Percentiles rank a stretch among this genome's conserved stretches.
phyloP scores from a whole-genome alignment of 2,113 vertebrate species.

The Mystacornis crossleyi region DNA sequence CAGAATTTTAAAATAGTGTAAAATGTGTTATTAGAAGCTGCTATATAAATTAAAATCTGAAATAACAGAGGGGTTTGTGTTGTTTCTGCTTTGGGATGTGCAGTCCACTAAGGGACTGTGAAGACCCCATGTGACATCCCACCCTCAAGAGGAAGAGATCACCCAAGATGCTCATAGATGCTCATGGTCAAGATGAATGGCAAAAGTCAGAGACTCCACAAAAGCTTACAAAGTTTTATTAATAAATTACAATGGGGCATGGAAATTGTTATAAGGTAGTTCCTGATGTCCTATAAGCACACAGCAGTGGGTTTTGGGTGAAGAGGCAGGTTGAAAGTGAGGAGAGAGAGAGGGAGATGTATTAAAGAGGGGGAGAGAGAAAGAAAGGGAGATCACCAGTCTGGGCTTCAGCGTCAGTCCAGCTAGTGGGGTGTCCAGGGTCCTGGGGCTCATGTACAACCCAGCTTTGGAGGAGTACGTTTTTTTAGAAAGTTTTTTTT shows the following conservation, averaged over 20 bases:
- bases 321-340: not conserved
- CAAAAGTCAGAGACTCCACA: not conserved
- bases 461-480: not conserved
- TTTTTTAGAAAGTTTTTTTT: not conserved
- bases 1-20: not conserved
- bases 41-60: not conserved
- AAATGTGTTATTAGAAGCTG: not conserved
- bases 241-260: not conserved
- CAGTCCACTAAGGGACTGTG: not conserved
- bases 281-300: not conserved
- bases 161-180: not conserved
- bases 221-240: not conserved
- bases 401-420: not conserved
- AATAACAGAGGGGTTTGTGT: not conserved
- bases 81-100: not conserved
- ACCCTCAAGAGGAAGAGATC: not conserved
- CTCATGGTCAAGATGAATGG: not conserved
- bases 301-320: not conserved
- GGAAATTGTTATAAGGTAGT: not conserved
- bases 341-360: not conserved
- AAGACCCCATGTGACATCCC: not conserved
- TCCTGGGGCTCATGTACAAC: not conserved
- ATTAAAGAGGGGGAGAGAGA: not conserved
- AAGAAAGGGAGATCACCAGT: not conserved
- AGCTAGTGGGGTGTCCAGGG: not conserved